Base-by-base conservation (phyloP, 2,113 vertebrate genomes). In the Burhinus bistriatus region DNA sequence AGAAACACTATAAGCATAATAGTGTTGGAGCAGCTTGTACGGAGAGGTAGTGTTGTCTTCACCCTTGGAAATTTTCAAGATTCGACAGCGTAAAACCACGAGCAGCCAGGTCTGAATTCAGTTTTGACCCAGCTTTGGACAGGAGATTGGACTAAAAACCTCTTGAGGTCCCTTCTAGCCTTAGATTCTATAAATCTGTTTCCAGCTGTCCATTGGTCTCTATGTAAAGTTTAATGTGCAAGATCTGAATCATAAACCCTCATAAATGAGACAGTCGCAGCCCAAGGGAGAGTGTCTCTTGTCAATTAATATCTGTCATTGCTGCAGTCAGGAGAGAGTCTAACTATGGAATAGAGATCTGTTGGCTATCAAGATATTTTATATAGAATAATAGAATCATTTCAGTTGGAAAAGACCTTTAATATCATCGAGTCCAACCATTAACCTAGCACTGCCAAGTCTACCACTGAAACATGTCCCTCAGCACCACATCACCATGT, bases 351-450 rank as follows among this genome's bases (percentile, higher is more conserved):
- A 55, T 8, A 55, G 49, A 47, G 11, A 45, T 45, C 32, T 55
- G 10, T 71, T 49, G 30, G 23, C 62, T 64, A 8, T 47, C 23
- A 52, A 62, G 27, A 6, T 89, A 20, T 10, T 65, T 44, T 57
- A 1, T 44, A 0, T 59, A 27, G 34, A 59, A n/a, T n/a, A 40
- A 0, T 59, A 27, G 34, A 59, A n/a, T n/a, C 19, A 12, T n/a
- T 59, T 23, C 22, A 3, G 11, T 57, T 57, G 55, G 55, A 57
- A 57, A 57, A 57, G 55, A 32, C 30, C 55, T 57, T 32, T 32
- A 57, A 57, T 30, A 32, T 57, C 55, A 57, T 57, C 7, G 7
- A 19, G 18, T 57, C 30, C 55, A 57, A 57, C 55, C 30, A 20
- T 57, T 19, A 57, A 57, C 30, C 30, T 8, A 12, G 55, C 32